phyloP scores from a whole-genome alignment of 2,888 invertebrate species.

The Hirtodrosophila alboralis region DNA sequence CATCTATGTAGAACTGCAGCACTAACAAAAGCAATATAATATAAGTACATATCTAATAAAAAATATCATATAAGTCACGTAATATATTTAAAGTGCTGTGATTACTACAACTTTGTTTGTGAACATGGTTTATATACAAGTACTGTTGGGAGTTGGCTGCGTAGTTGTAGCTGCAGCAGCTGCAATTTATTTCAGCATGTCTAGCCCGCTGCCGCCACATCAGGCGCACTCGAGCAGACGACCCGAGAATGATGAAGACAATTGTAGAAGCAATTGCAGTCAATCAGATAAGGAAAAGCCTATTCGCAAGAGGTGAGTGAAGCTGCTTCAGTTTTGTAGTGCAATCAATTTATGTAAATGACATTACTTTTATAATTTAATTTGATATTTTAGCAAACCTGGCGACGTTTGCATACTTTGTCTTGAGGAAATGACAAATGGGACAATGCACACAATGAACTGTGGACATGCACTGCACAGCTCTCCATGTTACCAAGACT shows the following conservation, averaged over 20 bases:
- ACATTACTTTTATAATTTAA: no score
- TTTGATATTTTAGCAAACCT: slow-evolving; percentile 30
- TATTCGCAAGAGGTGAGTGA: slow-evolving; percentile 12
- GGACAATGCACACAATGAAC: slow-evolving; percentile 33
- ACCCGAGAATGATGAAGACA: not conserved
- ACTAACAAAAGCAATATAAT: no score
- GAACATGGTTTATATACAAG: slow-evolving; percentile 43
- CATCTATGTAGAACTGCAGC: no score
- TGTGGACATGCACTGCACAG: slow-evolving; percentile 57
- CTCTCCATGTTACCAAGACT: slow-evolving; percentile 7
- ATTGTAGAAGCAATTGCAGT: no score
- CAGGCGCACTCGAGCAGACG: not conserved
- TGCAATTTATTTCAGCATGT: slow-evolving; percentile 30
- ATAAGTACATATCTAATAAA: no score
- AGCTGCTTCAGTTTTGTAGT: not conserved
- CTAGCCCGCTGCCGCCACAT: not conserved
- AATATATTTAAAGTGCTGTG: not conserved
- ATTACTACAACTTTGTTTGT: slow-evolving; percentile 83
- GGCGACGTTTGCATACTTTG: slow-evolving; percentile 51
- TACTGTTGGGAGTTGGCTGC: slow-evolving; percentile 23
- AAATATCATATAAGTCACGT: no score
- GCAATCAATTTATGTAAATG: not conserved
- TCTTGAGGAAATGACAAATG: not conserved
- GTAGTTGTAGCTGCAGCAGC: slow-evolving; percentile 27
- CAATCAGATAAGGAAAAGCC: not conserved